phyloP scores from a whole-genome alignment of 1,140 invertebrate genomes.

The Akabosia matsudoensis region DNA sequence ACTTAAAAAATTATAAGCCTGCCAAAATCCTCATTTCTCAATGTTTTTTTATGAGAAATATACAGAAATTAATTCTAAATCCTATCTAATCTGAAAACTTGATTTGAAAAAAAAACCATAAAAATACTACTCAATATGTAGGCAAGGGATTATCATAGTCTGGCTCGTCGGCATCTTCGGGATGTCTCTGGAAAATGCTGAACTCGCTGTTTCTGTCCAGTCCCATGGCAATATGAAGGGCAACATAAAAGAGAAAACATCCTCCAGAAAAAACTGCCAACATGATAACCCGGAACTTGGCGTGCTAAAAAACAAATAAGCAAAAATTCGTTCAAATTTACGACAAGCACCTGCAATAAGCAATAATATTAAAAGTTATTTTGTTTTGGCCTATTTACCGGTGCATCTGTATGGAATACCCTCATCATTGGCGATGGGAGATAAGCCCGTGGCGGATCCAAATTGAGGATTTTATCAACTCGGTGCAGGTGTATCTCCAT shows the following conservation, averaged over 20 bases:
- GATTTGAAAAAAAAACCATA: no score
- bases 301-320: not conserved
- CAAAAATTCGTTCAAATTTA: not conserved
- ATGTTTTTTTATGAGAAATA: no score
- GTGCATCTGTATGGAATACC: conserved; percentile 22
- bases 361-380: not conserved
- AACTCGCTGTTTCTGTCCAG: not conserved
- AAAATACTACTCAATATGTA: no score
- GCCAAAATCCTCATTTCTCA: no score
- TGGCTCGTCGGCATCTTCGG: no score
- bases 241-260: not conserved
- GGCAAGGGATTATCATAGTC: no score
- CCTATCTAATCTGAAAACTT: no score
- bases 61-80: no score
- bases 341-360: not conserved
- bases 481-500: not conserved
- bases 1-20: no score
- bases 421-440: conserved; percentile 19
- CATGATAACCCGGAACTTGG: not conserved
- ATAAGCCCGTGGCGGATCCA: not conserved
- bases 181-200: not conserved
- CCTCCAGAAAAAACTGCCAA: not conserved
- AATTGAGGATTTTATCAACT: not conserved
- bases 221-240: not conserved
- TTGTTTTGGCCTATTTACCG: not conserved